Conservation (phyloP, 1,140 invertebrate genomes). For the Drosophila yakuba region DNA sequence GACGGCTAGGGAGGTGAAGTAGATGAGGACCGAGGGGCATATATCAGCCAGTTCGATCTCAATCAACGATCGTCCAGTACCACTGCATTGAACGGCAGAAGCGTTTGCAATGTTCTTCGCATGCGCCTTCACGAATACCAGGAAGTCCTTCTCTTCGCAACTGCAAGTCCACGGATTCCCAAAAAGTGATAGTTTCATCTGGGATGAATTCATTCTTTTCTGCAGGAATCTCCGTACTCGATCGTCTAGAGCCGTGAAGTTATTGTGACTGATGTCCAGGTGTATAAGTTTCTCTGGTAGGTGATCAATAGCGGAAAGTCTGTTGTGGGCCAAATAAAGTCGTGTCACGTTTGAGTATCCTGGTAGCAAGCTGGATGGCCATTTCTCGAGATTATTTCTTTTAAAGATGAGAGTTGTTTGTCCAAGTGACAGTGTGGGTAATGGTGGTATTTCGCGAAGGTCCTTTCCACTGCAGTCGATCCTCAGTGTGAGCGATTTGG, state of each 20-base stretch:
- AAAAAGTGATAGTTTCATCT: neutral
- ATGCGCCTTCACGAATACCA: conserved; percentile 9
- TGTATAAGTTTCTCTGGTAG: neutral
- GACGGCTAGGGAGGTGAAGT: conserved; percentile 2
- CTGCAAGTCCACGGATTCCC: conserved; percentile 22
- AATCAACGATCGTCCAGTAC: neutral
- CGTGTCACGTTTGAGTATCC: neutral
- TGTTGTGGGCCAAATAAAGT: conserved; percentile 12
- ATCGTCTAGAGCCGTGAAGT: neutral
- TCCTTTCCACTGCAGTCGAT: conserved; percentile 4
- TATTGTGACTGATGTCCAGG: conserved; percentile 10
- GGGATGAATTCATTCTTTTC: neutral
- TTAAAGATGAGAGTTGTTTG: conserved; percentile 13
- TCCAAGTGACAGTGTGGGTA: neutral
- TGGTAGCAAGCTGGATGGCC: conserved; percentile 5
- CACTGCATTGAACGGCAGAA: neutral
- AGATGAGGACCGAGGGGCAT: conserved; percentile 15
- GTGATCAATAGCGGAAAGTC: neutral
- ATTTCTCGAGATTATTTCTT: neutral
- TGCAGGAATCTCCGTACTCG: neutral
- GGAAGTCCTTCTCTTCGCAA: conserved; percentile 9
- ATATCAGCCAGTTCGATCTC: conserved; percentile 15
- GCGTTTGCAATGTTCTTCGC: conserved; percentile 8
- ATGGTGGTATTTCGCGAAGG: neutral
- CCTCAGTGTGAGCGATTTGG: neutral